Percentiles rank a stretch among this genome's conserved stretches.
Conservation (phyloP, 2,888 invertebrate species). For the Deilephila porcellus region DNA sequence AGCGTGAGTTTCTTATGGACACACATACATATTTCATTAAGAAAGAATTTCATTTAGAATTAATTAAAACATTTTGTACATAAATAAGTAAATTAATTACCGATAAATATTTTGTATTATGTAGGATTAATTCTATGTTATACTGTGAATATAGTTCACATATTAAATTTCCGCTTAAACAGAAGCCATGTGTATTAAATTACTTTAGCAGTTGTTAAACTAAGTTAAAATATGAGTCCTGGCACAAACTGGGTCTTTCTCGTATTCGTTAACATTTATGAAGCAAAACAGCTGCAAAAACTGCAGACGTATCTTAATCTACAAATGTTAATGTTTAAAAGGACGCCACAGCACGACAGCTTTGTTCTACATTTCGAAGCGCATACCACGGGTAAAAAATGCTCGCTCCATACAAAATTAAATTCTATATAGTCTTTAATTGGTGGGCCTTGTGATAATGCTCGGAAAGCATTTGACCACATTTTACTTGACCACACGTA, state of each 20-base stretch:
- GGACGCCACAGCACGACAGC: constrained; percentile 3
- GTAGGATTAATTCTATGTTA: no score
- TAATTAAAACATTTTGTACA: no score
- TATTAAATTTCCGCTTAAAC: not conserved
- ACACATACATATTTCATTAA: no score
- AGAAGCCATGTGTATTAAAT: not conserved
- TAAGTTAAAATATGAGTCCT: not conserved
- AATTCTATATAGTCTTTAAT: constrained; percentile 37
- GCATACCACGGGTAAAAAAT: constrained; percentile 20
- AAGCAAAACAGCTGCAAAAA: constrained; percentile 11
- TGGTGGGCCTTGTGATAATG: constrained; percentile 35
- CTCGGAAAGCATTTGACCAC: constrained; percentile 38
- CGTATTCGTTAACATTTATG: constrained; percentile 16
- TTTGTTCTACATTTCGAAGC: constrained; percentile 26
- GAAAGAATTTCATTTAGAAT: no score
- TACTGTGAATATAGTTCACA: no score
- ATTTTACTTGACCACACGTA: constrained; percentile 54
- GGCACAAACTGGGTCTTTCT: not conserved
- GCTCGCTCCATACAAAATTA: constrained; percentile 6
- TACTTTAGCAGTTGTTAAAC: not conserved
- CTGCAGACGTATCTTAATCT: constrained; percentile 16
- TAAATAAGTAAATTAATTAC: no score
- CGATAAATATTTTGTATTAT: no score
- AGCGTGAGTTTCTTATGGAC: no score
- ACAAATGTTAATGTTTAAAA: not conserved